Evolutionary conservation across 2,888 invertebrate genomes (phyloP).

Genomic region (Caenorhabditis plicata): DNA sequence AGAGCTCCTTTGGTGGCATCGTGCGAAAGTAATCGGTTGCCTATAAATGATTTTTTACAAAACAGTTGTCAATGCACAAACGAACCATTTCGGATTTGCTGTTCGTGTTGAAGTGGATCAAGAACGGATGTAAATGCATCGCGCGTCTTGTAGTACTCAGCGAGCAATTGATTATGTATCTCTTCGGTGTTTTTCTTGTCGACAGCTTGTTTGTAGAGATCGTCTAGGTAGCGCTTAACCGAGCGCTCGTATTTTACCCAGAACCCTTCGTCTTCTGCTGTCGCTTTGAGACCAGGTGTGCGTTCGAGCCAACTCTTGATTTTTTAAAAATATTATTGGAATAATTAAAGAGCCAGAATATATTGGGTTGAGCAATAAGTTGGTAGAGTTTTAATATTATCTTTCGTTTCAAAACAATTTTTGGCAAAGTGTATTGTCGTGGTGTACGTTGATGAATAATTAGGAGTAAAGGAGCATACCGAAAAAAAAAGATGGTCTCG

Average conservation of each 20-base stretch:
- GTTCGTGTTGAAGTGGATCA: conserved; percentile 79
- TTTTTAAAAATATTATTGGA: too few relatives aligned
- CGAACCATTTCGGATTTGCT: conserved; percentile 78
- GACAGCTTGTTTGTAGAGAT: conserved; percentile 64
- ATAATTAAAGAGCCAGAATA: too few relatives aligned
- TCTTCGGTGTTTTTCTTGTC: conserved; percentile 69
- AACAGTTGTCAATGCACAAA: not conserved
- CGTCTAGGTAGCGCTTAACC: conserved; percentile 72
- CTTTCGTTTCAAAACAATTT: too few relatives aligned
- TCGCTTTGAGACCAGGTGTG: conserved; percentile 82
- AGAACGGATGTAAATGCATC: conserved; percentile 53
- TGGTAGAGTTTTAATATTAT: too few relatives aligned
- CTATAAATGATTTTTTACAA: conserved; percentile 47
- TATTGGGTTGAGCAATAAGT: too few relatives aligned
- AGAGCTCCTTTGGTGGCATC: conserved; percentile 92
- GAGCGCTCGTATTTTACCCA: conserved; percentile 83
- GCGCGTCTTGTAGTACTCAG: conserved; percentile 70
- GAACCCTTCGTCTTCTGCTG: conserved; percentile 76
- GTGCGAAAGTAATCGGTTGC: conserved; percentile 83
- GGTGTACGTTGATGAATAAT: too few relatives aligned
- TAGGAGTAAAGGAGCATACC: too few relatives aligned
- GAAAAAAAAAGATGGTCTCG: too few relatives aligned
- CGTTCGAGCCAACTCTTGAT: conserved; percentile 74
- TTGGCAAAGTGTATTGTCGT: too few relatives aligned
- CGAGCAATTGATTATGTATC: conserved; percentile 64